Evolutionary conservation across 30 jellyfish, hydroid and myxozoan species (phyloP).

Genomic region (Cassiopea andromeda): DNA sequence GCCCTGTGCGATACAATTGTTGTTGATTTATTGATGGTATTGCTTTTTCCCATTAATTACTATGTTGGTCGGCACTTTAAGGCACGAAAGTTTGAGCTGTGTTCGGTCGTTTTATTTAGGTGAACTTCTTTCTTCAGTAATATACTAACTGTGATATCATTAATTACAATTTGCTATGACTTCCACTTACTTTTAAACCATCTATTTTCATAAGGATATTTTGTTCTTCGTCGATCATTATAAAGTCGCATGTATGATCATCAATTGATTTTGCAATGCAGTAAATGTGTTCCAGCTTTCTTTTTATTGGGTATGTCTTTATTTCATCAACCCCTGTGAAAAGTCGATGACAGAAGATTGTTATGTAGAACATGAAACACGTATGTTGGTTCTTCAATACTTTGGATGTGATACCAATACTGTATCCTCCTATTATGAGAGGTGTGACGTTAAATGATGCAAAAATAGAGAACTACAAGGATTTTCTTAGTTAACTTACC

Average conservation of each 20-base stretch:
- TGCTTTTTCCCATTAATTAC: too few relatives aligned
- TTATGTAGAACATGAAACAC: background rate
- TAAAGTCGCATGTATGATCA: background rate
- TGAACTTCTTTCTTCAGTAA: background rate
- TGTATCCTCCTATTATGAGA: background rate
- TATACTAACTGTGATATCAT: background rate
- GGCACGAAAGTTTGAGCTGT: too few relatives aligned
- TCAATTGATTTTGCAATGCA: slow-evolving; percentile 12
- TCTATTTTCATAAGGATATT: slow-evolving; percentile 28
- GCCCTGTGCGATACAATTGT: too few relatives aligned
- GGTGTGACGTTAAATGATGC: background rate
- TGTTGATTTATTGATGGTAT: too few relatives aligned
- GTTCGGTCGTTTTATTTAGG: background rate
- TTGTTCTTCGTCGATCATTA: slow-evolving; percentile 37
- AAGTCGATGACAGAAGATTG: background rate
- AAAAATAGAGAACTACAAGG: background rate
- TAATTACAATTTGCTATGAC: background rate
- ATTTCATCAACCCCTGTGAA: slow-evolving; percentile 28
- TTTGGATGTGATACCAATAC: background rate
- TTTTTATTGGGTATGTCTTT: background rate
- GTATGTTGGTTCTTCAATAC: background rate
- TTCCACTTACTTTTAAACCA: slow-evolving; percentile 41
- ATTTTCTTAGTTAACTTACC: background rate
- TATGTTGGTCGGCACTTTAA: too few relatives aligned
- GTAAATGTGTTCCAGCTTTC: slow-evolving; percentile 6